Percentiles rank a stretch among this genome's conserved stretches.
Evolutionary conservation across 2,113 vertebrate genomes (phyloP).

Genomic region (Vicugna pacos): DNA sequence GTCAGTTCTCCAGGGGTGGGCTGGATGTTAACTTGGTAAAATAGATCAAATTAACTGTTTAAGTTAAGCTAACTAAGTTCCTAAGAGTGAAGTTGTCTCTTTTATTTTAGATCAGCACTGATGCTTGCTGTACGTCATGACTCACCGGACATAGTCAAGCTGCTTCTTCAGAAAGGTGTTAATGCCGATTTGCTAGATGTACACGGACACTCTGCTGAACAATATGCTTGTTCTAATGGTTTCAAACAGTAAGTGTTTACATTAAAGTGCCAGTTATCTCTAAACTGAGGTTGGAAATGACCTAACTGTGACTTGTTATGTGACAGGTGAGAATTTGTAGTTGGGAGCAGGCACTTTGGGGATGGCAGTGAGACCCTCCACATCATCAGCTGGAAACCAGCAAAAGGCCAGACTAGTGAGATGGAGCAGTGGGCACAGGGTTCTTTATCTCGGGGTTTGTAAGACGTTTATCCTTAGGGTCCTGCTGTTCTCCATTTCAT

Average conservation of each 20-base stretch:
- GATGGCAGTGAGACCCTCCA: background rate
- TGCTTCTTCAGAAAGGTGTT: slow-evolving; percentile 13
- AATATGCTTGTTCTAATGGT: background rate
- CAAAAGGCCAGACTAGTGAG: background rate
- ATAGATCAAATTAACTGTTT: background rate
- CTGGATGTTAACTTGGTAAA: background rate
- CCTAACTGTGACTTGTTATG: background rate
- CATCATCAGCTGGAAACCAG: background rate
- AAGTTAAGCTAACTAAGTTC: background rate
- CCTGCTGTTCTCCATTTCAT: background rate
- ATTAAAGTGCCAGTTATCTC: background rate
- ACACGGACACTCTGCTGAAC: background rate
- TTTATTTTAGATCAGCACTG: slow-evolving; percentile 52
- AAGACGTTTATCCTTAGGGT: background rate
- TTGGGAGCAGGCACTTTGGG: background rate
- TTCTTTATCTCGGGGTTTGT: background rate
- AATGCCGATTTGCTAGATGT: background rate
- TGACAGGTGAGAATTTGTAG: background rate
- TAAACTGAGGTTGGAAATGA: background rate
- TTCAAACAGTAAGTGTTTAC: slow-evolving; percentile 18
- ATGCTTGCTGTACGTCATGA: slow-evolving; percentile 21
- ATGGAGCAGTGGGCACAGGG: background rate
- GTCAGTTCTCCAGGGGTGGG: background rate
- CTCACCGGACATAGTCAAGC: background rate
- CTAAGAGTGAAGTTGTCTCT: background rate